phyloP scores from a whole-genome alignment of 2,113 vertebrate genomes.

The Zapus hudsonius region DNA sequence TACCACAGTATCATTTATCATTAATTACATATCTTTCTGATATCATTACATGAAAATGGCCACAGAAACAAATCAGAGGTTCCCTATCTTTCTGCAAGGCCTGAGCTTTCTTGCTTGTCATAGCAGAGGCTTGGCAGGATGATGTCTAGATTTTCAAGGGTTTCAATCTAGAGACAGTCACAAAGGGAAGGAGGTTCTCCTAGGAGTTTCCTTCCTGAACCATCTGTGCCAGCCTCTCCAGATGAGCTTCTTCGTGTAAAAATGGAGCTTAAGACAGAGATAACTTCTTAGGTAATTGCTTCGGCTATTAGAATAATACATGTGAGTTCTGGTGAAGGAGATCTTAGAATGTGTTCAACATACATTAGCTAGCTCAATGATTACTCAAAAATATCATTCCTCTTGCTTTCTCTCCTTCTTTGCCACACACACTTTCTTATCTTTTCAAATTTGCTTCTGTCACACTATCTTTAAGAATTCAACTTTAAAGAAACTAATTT shows the following conservation, averaged over 20 bases:
- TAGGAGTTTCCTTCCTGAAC: neutral
- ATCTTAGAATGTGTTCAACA: neutral
- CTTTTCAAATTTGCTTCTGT: neutral
- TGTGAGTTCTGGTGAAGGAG: neutral
- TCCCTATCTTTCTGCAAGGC: slow-evolving; percentile 19
- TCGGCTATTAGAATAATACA: neutral
- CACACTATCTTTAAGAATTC: neutral
- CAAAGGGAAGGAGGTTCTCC: neutral
- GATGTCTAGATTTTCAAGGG: neutral
- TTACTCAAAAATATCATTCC: too few species aligned
- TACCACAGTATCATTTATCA: slow-evolving; percentile 83
- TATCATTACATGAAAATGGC: slow-evolving; percentile 45
- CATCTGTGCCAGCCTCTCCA: neutral
- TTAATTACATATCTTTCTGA: slow-evolving; percentile 82
- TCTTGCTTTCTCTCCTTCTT: neutral
- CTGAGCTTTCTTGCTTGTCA: slow-evolving; percentile 48
- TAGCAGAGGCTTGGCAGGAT: neutral
- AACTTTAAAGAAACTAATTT: neutral
- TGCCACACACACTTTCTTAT: neutral
- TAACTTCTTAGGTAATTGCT: neutral
- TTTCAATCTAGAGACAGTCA: neutral
- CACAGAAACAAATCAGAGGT: slow-evolving; percentile 52
- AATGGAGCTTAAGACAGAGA: neutral
- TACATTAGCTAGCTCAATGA: neutral
- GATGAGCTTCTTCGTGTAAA: neutral